Evolutionary conservation across 1,140 invertebrate species (phyloP).

Genomic region (Bombus pyrosoma): DNA sequence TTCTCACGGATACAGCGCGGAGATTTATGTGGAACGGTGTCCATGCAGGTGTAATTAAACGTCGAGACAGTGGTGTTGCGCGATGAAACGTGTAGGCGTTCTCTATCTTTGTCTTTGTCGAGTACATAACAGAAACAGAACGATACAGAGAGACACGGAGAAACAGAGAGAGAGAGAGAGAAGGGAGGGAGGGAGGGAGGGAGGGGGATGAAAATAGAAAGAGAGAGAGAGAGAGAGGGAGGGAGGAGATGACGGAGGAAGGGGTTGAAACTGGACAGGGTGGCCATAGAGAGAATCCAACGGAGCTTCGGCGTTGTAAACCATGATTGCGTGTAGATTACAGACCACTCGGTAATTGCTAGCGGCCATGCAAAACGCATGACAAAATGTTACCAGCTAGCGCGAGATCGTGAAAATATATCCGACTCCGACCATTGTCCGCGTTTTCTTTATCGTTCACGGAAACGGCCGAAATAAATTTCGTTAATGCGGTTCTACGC

Average conservation of each 20-base stretch:
- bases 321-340: conserved; percentile 79
- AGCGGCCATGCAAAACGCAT: conserved; percentile 73
- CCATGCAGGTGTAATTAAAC: conserved; percentile 64
- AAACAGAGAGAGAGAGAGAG: neutral
- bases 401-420: conserved; percentile 58
- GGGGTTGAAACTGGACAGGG: conserved; percentile 40
- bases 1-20: neutral
- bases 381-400: conserved; percentile 68
- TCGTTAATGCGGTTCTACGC: conserved; percentile 34
- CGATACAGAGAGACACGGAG: neutral
- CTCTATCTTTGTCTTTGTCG: conserved; percentile 36
- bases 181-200: neutral
- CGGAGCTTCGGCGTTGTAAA: conserved; percentile 67
- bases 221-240: neutral
- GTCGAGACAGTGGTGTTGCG: conserved; percentile 27
- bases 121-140: neutral
- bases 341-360: conserved; percentile 78
- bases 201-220: neutral
- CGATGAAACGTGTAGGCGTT: conserved; percentile 66
- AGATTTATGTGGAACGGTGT: conserved; percentile 27
- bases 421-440: conserved; percentile 31
- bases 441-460: conserved; percentile 51
- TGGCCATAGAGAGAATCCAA: conserved; percentile 60
- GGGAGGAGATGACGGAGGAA: conserved; percentile 8
- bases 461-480: conserved; percentile 49